phyloP scores from a whole-genome alignment of 2,888 invertebrate species.

The Prenolepis imparis region DNA sequence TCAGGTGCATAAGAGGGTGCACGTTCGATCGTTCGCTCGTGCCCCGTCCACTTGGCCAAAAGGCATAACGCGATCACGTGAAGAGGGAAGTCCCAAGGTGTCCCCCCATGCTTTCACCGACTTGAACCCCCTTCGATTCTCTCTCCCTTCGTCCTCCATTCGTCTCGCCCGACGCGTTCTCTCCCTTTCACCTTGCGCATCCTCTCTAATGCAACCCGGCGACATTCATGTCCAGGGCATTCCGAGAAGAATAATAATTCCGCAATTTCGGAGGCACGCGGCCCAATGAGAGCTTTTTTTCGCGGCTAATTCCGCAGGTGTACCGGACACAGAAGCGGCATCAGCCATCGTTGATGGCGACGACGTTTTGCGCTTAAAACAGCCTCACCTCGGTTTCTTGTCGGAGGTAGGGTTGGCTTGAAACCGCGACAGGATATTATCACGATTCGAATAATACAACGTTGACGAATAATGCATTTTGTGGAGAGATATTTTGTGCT shows the following conservation, averaged over 20 bases:
- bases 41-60: slow-evolving; percentile 50
- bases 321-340: slow-evolving; percentile 60
- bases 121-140: neutral
- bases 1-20: slow-evolving; percentile 78
- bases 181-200: slow-evolving; percentile 22
- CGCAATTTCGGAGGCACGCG: slow-evolving; percentile 77
- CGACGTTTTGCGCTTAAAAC: slow-evolving; percentile 85
- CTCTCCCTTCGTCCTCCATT: neutral
- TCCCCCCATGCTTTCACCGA: neutral
- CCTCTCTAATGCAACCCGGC: slow-evolving; percentile 64
- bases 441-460: neutral
- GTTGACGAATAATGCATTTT: neutral
- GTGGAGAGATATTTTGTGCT: neutral
- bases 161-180: slow-evolving; percentile 17
- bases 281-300: slow-evolving; percentile 66
- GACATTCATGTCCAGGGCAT: slow-evolving; percentile 67
- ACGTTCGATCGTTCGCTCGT: slow-evolving; percentile 73
- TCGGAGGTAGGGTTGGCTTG: slow-evolving; percentile 32
- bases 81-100: slow-evolving; percentile 38
- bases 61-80: slow-evolving; percentile 48
- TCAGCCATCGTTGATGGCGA: slow-evolving; percentile 72
- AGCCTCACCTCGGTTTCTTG: slow-evolving; percentile 53
- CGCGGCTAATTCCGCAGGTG: slow-evolving; percentile 79
- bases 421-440: slow-evolving; percentile 42
- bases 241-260: slow-evolving; percentile 79